These are phyloP conservation scores for Eumeta japonica DNA, from an alignment of 1,140 invertebrate species.

Conservation along the genomic window DNA sequence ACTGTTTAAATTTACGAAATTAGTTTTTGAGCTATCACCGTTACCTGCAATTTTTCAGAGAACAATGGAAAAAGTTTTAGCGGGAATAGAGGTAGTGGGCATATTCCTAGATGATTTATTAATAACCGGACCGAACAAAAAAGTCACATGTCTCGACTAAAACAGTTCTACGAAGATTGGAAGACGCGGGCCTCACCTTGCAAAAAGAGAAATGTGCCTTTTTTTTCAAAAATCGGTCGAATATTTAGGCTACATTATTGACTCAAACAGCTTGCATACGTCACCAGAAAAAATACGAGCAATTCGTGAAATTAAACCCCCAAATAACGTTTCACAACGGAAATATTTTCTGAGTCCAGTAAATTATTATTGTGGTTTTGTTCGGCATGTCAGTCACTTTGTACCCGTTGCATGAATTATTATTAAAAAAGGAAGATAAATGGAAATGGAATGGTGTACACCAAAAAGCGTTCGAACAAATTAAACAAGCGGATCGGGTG, in stretches of 20 bases:
- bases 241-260: slow-evolving; percentile 26
- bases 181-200: slow-evolving; percentile 11
- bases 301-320: slow-evolving; percentile 21
- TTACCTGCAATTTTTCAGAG: slow-evolving; percentile 31
- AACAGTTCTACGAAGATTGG: too few species aligned
- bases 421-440: background rate
- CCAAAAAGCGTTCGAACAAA: background rate
- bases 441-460: slow-evolving; percentile 3
- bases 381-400: slow-evolving; percentile 14
- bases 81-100: slow-evolving; percentile 18
- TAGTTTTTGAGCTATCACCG: slow-evolving; percentile 26
- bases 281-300: slow-evolving; percentile 22
- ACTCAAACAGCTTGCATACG: slow-evolving; percentile 16
- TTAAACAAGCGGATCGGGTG: slow-evolving; percentile 4
- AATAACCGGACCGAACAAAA: slow-evolving; percentile 12
- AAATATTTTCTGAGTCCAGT: slow-evolving; percentile 31
- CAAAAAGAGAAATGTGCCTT: too few species aligned
- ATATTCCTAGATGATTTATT: too few species aligned
- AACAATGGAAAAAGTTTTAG: slow-evolving; percentile 27
- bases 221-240: slow-evolving; percentile 15
- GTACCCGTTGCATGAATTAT: slow-evolving; percentile 1
- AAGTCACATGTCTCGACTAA: slow-evolving; percentile 19
- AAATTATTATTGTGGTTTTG: slow-evolving; percentile 41
- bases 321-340: slow-evolving; percentile 20
- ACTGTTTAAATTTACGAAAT: slow-evolving; percentile 24